phyloP scores from a whole-genome alignment of 2,113 vertebrate species.

The Oncorhynchus clarkii region DNA sequence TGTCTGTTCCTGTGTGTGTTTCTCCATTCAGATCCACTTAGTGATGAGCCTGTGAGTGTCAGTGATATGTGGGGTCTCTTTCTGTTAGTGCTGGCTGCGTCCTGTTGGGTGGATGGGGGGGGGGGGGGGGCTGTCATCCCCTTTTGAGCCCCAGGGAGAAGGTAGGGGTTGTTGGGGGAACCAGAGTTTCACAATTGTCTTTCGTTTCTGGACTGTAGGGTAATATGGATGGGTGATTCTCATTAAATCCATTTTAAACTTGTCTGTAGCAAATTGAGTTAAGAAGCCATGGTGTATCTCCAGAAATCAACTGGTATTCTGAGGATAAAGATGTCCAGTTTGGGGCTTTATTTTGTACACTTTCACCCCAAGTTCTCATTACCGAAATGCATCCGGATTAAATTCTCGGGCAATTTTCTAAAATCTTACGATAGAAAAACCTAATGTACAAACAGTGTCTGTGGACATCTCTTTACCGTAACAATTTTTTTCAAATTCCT shows the following conservation, averaged over 20 bases:
- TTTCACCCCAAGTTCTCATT: no score
- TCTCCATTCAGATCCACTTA: background rate
- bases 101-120: slow-evolving; percentile 4
- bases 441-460: no score
- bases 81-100: background rate
- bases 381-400: no score
- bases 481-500: no score
- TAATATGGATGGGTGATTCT: no score
- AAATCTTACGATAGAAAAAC: no score
- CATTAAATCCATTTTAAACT: no score
- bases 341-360: no score
- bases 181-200: slow-evolving; percentile 33
- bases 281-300: background rate
- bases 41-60: background rate
- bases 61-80: background rate
- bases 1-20: background rate
- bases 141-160: slow-evolving; percentile 21
- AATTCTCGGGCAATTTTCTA: no score
- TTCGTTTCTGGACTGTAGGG: slow-evolving; percentile 33
- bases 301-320: no score
- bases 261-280: background rate
- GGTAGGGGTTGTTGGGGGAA: slow-evolving; percentile 13
- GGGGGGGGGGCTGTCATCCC: slow-evolving; percentile 33
- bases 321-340: no score
- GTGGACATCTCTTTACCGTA: no score